Percentiles rank a stretch among this genome's conserved stretches.
Evolutionary conservation across 1,140 invertebrate species (phyloP).

Genomic region (Caerostris darwini): DNA sequence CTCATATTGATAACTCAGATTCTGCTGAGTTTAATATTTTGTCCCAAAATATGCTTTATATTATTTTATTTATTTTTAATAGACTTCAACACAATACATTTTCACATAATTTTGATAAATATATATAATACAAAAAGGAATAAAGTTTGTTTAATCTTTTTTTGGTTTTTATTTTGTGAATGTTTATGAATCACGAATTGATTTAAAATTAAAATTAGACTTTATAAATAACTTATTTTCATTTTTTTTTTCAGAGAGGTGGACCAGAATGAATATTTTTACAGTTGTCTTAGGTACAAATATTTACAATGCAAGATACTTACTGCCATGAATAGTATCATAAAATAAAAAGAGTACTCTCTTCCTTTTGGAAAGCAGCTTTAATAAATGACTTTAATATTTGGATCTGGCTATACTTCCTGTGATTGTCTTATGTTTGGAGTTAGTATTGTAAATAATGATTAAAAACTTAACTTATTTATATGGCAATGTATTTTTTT

Average conservation of each 20-base stretch:
- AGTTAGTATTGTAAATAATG: conserved; percentile 67
- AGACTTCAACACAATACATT: too few relatives aligned
- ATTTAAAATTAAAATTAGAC: too few relatives aligned
- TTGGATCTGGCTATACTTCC: not conserved
- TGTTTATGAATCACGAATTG: too few relatives aligned
- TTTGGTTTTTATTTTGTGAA: too few relatives aligned
- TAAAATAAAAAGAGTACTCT: not conserved
- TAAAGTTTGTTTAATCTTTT: too few relatives aligned
- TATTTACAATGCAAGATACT: conserved; percentile 52
- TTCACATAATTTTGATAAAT: too few relatives aligned
- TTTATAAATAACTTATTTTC: not conserved
- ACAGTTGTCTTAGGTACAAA: conserved; percentile 45
- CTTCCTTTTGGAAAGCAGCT: conserved; percentile 37
- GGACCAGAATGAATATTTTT: conserved; percentile 57
- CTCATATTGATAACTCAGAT: too few relatives aligned
- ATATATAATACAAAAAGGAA: too few relatives aligned
- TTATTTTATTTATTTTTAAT: too few relatives aligned
- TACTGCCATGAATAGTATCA: not conserved
- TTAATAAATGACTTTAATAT: conserved; percentile 51
- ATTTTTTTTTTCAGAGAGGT: conserved; percentile 67
- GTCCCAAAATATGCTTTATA: too few relatives aligned
- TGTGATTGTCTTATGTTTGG: conserved; percentile 42
- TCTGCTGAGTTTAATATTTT: too few relatives aligned
- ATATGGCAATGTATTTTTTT: not conserved
- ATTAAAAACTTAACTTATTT: conserved; percentile 63